A percentile compares a stretch with the other conserved stretches of the same genome.
These are phyloP conservation scores for Neopipo cinnamomea DNA, from an alignment of 2,113 vertebrate species.

Conservation along the genomic window DNA sequence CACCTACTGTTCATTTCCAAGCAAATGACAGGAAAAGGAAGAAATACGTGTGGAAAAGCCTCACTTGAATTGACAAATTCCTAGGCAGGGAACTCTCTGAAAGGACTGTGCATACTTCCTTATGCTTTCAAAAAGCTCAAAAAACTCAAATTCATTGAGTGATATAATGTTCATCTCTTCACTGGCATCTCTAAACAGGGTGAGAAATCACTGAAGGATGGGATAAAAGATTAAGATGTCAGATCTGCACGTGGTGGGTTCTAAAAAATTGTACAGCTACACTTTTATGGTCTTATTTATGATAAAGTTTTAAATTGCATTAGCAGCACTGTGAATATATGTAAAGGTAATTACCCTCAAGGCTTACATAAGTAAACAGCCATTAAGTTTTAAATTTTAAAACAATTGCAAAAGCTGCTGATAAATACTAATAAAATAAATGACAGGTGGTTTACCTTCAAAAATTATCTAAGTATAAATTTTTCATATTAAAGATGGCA, in stretches of 20 bases:
- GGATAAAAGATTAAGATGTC: slow-evolving; percentile 3
- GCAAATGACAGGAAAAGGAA: not conserved
- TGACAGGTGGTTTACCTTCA: not conserved
- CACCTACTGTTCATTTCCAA: not conserved
- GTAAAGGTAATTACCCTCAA: not conserved
- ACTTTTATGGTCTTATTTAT: not conserved
- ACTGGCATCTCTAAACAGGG: not conserved
- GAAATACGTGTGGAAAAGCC: not conserved
- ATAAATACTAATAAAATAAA: not conserved
- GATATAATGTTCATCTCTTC: not conserved
- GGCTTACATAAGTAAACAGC: not conserved
- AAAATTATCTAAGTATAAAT: not conserved
- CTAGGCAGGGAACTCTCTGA: not conserved
- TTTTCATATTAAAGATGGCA: not conserved
- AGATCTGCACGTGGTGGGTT: not conserved
- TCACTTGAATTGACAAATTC: not conserved
- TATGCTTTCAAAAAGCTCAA: not conserved
- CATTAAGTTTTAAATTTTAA: not conserved
- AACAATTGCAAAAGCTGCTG: not conserved
- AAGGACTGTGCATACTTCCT: not conserved
- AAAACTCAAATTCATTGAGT: not conserved
- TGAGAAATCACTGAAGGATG: not conserved
- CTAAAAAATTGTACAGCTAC: not conserved
- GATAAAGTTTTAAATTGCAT: not conserved
- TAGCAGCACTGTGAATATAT: not conserved